Conservation (phyloP, 2,888 invertebrate genomes). For the Volucella inflata region DNA sequence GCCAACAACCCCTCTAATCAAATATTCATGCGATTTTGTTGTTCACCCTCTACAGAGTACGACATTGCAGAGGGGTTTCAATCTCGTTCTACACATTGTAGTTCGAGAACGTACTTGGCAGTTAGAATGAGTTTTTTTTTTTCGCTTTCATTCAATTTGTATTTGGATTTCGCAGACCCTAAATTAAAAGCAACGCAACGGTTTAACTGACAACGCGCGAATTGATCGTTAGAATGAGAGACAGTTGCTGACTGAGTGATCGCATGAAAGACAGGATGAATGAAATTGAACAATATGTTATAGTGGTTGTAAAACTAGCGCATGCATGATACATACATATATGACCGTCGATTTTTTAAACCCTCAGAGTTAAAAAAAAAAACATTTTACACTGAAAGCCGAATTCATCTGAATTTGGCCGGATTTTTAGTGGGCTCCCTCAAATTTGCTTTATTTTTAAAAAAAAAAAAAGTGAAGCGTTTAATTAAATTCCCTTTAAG, state of each 20-base stretch:
- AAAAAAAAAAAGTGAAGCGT: background rate
- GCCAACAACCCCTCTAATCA: constrained; percentile 61
- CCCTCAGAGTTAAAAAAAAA: no score
- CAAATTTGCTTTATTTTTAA: no score
- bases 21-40: constrained; percentile 30
- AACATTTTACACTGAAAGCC: no score
- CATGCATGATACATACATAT: constrained; percentile 43
- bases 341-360: constrained; percentile 48
- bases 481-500: background rate
- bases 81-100: background rate
- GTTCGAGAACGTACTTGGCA: background rate
- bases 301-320: constrained; percentile 38
- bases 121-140: constrained; percentile 9
- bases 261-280: constrained; percentile 41
- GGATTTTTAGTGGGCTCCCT: no score
- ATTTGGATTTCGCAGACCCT: constrained; percentile 40
- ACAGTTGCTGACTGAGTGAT: constrained; percentile 34
- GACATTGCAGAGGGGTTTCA: constrained; percentile 7
- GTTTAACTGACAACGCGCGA: constrained; percentile 28
- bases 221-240: constrained; percentile 49
- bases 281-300: constrained; percentile 38
- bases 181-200: constrained; percentile 51
- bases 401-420: no score
- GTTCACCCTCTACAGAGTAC: background rate
- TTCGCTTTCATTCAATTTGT: background rate